A percentile compares a stretch with the other conserved stretches of the same genome.
phyloP scores from a whole-genome alignment of 2,113 vertebrate species.

The Pituophis catenifer region DNA sequence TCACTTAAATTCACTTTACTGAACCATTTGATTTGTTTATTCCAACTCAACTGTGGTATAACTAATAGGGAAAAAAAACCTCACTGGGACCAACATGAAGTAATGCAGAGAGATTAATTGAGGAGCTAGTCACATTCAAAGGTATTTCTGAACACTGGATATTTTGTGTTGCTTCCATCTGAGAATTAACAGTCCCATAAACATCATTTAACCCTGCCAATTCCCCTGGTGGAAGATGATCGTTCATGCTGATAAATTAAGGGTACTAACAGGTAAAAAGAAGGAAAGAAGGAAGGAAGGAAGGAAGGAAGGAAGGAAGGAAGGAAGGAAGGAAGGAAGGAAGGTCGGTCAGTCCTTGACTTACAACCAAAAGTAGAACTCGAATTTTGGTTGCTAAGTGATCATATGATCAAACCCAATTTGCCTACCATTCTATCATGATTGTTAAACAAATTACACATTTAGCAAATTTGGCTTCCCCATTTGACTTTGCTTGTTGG shows the following conservation, averaged over 20 bases:
- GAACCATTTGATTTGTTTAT: background rate
- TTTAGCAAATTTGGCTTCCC: background rate
- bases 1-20: background rate
- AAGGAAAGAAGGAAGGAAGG: fast-evolving
- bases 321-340: too few relatives aligned
- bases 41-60: background rate
- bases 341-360: background rate
- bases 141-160: background rate
- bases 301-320: too few relatives aligned
- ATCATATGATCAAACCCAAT: background rate
- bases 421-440: background rate
- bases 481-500: background rate
- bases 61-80: background rate
- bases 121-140: background rate
- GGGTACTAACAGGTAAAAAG: background rate
- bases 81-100: background rate
- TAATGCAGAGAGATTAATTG: background rate
- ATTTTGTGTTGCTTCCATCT: background rate
- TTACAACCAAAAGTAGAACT: background rate
- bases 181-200: background rate
- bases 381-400: background rate
- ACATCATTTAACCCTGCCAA: background rate
- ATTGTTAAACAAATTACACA: background rate
- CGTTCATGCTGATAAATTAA: background rate
- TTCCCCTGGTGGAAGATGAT: background rate